Conservation (phyloP, 2,888 invertebrate species). For the Clusia tigrina region DNA sequence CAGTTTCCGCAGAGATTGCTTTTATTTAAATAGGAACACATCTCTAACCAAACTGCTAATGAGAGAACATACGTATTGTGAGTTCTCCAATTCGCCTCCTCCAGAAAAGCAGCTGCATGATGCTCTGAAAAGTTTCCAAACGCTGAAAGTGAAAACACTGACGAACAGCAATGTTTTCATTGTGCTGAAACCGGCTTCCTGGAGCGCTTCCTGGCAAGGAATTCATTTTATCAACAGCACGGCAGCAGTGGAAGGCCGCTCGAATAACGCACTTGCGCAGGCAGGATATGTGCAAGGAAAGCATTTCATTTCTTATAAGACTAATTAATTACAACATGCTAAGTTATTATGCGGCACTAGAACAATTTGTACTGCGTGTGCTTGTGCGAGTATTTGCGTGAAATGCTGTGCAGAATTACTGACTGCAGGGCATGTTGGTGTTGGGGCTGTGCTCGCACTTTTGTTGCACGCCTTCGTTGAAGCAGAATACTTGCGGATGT, state of each 20-base stretch:
- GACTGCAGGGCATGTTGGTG: background rate
- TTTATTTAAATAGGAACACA: too few species aligned
- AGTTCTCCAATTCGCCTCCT: too few species aligned
- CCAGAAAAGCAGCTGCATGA: too few species aligned
- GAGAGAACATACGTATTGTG: too few species aligned
- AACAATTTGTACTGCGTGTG: conserved; percentile 17
- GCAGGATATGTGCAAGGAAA: conserved; percentile 5
- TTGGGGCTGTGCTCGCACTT: too few species aligned
- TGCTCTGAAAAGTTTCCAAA: conserved; percentile 12
- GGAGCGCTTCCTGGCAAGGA: conserved; percentile 10
- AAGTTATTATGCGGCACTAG: conserved; percentile 35
- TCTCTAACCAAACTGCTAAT: too few species aligned
- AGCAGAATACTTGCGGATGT: background rate
- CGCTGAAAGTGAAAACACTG: conserved; percentile 16
- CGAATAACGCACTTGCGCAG: background rate
- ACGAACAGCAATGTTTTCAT: background rate
- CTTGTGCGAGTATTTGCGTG: too few species aligned
- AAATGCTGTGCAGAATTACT: background rate
- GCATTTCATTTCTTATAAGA: conserved; percentile 28
- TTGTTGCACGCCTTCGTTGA: background rate
- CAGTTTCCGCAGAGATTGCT: too few species aligned
- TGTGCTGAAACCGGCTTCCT: background rate
- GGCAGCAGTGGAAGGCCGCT: background rate
- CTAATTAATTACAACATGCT: conserved; percentile 42
- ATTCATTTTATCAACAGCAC: background rate